These are phyloP conservation scores for Bufo bufo DNA, from an alignment of 2,113 vertebrate genomes.

Conservation along the genomic window DNA sequence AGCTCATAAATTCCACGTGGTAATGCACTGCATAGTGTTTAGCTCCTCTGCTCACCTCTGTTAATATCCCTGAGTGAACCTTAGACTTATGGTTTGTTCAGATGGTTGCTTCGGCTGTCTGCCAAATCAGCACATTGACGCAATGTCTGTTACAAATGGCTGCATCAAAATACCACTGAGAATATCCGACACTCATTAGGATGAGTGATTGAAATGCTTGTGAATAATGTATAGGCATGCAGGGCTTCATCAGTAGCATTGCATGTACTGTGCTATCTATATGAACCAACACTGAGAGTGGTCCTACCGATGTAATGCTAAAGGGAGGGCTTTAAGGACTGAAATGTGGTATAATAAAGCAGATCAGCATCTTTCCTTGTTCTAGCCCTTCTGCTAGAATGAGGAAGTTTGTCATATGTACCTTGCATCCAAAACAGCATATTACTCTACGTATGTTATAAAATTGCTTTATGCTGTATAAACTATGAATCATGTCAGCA, in stretches of 20 bases:
- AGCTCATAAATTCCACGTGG: neutral
- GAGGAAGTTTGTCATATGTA: neutral
- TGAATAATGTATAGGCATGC: neutral
- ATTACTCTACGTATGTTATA: neutral
- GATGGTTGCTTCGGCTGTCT: neutral
- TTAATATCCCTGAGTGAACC: neutral
- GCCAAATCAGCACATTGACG: constrained; percentile 3
- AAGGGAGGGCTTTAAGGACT: neutral
- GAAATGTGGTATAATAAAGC: neutral
- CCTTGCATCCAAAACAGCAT: neutral
- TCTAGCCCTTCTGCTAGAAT: neutral
- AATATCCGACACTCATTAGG: neutral
- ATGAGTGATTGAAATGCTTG: neutral
- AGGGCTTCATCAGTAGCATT: neutral
- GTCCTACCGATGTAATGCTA: neutral
- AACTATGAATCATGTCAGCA: neutral
- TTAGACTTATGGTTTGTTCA: constrained; percentile 19
- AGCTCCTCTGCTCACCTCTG: neutral
- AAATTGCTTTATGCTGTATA: neutral
- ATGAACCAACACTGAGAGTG: neutral
- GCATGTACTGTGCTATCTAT: neutral
- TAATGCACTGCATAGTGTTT: neutral
- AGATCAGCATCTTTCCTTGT: neutral
- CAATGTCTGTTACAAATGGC: neutral
- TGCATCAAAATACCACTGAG: neutral